These are phyloP conservation scores for Euglossa dilemma DNA, from an alignment of 1,140 invertebrate species.

Conservation along the genomic window DNA sequence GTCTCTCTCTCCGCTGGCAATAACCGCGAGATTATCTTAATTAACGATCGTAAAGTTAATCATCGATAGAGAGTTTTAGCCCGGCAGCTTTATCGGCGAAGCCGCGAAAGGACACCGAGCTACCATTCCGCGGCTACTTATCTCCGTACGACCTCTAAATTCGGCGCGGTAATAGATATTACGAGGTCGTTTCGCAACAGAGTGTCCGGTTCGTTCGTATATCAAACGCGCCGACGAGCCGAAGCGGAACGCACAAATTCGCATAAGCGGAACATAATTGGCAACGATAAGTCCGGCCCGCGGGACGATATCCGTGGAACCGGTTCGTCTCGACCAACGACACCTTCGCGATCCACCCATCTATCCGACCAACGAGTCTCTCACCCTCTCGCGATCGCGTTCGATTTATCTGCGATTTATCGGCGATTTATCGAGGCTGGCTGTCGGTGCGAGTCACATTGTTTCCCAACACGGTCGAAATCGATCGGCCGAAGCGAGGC, in stretches of 20 bases:
- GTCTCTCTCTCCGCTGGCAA: constrained; percentile 2
- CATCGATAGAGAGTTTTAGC: constrained; percentile 3
- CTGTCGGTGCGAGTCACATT: neutral
- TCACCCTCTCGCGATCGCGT: no score
- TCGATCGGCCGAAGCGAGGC: neutral
- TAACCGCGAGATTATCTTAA: constrained; percentile 34
- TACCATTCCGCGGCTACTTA: constrained; percentile 21
- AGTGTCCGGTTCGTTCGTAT: constrained; percentile 50
- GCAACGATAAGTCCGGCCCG: constrained; percentile 12
- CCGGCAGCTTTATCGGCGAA: neutral
- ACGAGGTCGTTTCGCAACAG: constrained; percentile 44
- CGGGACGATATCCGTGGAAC: constrained; percentile 4
- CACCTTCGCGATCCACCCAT: constrained; percentile 11
- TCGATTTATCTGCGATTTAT: neutral
- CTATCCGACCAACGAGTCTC: neutral
- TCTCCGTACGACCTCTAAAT: constrained; percentile 47
- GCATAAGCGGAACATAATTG: constrained; percentile 47
- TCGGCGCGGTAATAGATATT: constrained; percentile 49
- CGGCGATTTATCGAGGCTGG: neutral
- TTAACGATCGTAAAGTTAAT: constrained; percentile 42
- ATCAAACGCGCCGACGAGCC: constrained; percentile 61
- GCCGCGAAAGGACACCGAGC: neutral
- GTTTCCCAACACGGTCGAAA: constrained; percentile 10
- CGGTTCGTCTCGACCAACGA: neutral
- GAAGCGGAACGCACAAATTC: constrained; percentile 56